Evolutionary conservation across 2,888 invertebrate genomes (phyloP), one percentile per base, ranked within the genome.

Genomic region (Drosophila pseudotalamancana): DNA sequence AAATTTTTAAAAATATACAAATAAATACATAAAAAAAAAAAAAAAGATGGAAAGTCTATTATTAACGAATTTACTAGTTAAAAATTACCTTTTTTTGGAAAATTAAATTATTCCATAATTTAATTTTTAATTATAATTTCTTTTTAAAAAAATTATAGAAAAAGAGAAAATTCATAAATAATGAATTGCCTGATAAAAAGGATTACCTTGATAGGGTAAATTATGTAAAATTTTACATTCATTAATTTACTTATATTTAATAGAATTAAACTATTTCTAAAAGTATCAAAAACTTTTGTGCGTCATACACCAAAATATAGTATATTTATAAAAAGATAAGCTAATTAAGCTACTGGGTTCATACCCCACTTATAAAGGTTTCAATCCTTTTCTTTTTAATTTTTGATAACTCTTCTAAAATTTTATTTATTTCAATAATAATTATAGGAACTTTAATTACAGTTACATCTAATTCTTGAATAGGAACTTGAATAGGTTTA

Each of bases 231-330:
- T 19, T 32, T 37, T 31, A 34, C 62, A 72, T 72, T 65, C 55
- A 63, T 68, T 64, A 70, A 11, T 12, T 6, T 6, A 1, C 40
- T 78, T 81, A 92, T 92, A 93, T 92, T 92, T 93, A 92, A 92
- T 92, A 93, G 93, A 93, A 92, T 93, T 90, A 93, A 93, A 93
- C 93, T 93, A 93, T 92, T 92, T 71, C 93, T 91, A 87, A 92
- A 92, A 93, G 89, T 90, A 92, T 93, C 93, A 94, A 94, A 94
- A 93, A 92, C 90, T 93, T 92, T 91, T 91, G 92, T 94, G 93
- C 93, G 89, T 93, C 92, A 68, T 93, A 94, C 93, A 94, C 93
- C 92, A 93, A 93, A 93, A 93, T 93, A 92, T 60, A 91, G 9
- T 27, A 2, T 27, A 1, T 27, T 11, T 11, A 3, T 27, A 14